Percentiles rank a stretch among this genome's conserved stretches.
Conservation (phyloP, 2,113 vertebrate species). For the Acrocephalus kingi region DNA sequence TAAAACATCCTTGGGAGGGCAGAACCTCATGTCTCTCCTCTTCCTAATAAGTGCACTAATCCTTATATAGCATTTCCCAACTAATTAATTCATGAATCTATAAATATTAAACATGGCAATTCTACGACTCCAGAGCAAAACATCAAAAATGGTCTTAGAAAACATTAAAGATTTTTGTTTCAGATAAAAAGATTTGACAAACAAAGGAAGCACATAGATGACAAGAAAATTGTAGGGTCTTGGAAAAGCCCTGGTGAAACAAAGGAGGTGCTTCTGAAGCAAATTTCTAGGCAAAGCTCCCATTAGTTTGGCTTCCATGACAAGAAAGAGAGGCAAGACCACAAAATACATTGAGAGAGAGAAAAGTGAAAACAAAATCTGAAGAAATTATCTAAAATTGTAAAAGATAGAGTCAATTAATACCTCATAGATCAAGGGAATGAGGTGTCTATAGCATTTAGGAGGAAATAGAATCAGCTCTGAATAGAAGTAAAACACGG, state of each 20-base stretch:
- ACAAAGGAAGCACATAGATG: constrained; percentile 1
- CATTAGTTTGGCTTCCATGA: not conserved
- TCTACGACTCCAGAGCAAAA: constrained; percentile 43
- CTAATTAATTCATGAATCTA: constrained; percentile 65
- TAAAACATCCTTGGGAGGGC: not conserved
- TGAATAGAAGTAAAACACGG: not conserved
- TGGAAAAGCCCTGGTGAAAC: not conserved
- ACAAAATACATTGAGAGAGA: not conserved
- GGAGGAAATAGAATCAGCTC: not conserved
- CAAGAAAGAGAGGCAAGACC: not conserved
- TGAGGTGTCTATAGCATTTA: not conserved
- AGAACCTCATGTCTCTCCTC: not conserved
- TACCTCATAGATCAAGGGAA: not conserved
- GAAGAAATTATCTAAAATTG: not conserved
- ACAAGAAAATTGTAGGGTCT: not conserved
- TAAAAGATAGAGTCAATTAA: not conserved
- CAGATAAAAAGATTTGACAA: constrained; percentile 33
- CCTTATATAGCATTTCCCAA: constrained; percentile 9
- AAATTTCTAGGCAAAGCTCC: not conserved
- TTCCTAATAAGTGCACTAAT: not conserved
- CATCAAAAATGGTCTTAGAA: constrained; percentile 32
- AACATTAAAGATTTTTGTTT: constrained; percentile 38
- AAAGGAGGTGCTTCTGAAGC: not conserved
- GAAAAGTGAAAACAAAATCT: not conserved
- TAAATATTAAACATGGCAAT: constrained; percentile 63